phyloP scores from a whole-genome alignment of 2,113 vertebrate species.

The Todiramphus saurophagus region DNA sequence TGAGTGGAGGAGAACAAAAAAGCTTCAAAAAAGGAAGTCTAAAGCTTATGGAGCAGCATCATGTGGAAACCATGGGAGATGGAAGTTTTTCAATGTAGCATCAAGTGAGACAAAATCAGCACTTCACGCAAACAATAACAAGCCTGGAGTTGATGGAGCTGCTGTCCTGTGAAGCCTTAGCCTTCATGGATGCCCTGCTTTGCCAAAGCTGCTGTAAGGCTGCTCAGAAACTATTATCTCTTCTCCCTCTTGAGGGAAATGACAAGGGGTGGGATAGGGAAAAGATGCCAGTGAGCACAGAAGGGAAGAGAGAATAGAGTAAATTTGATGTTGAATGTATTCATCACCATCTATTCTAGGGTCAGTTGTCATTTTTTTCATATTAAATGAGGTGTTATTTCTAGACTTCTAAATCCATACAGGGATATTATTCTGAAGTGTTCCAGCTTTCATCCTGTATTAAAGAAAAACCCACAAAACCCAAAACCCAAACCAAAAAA shows the following conservation, averaged over 20 bases:
- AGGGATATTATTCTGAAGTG: conserved; percentile 45
- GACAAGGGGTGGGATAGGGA: background rate
- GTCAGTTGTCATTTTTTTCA: background rate
- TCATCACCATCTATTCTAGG: conserved; percentile 30
- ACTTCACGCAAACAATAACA: background rate
- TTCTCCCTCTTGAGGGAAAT: background rate
- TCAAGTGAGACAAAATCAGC: background rate
- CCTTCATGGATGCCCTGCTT: background rate
- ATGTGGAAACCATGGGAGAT: background rate
- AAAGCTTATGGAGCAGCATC: background rate
- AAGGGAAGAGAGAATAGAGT: conserved; percentile 24
- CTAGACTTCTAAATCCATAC: conserved; percentile 37
- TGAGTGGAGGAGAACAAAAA: background rate
- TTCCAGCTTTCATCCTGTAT: background rate
- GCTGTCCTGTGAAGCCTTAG: background rate
- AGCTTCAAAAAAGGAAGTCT: background rate
- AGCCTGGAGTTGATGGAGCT: rapidly evolving
- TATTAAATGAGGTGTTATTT: conserved; percentile 41
- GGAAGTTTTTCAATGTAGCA: background rate
- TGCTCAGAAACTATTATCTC: background rate
- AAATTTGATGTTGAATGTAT: conserved; percentile 1
- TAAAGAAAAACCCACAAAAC: background rate
- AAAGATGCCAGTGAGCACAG: background rate
- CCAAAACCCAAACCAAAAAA: background rate
- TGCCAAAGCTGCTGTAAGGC: background rate